Base-by-base conservation (phyloP, 1,140 invertebrate species). In the Cardiocondyla obscurior region DNA sequence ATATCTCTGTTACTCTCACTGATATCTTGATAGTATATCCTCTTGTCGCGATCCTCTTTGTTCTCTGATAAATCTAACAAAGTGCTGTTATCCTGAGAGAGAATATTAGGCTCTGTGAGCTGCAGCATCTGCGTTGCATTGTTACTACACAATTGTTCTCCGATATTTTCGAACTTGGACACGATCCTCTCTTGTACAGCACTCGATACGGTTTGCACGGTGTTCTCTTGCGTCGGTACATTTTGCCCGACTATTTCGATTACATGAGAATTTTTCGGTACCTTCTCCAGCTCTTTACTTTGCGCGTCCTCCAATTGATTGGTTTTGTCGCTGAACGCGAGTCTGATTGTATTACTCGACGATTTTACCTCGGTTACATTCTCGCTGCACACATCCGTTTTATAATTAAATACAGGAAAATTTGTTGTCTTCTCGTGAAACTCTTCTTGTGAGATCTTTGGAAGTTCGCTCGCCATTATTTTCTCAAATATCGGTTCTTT, bases 391-490 rank as follows among this genome's bases (percentile, higher is more conserved):
- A 62, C 39, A 46, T 79, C 64, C 16, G 89, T 91, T 7, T 90
- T 90, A 62, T 92, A 93, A 84, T 92, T 90, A 46, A 91, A 93
- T 5, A 92, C 77, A 5, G 92, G 90, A 86, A 92, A 91, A 44
- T 92, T 93, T 62, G 92, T 93, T 0, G 90, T 87, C 60, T 92
- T 93, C 46, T 92, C 89, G 58, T 91, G 90, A 0, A 92, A 73
- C 77, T 93, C 88, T 44, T 92, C 88, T 39, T 92, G 88, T 22
- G 90, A 90, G 39, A 92, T 89, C 36, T 87, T 81, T 0, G 92
- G 90, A 44, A 92, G 44, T 83, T 93, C 91, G 8, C 90, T 90
- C 16, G 87, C 89, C 2, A 92, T 91, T 49, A 89, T 90, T 85
- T 92, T 79, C 12, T 79, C 91, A 22, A 92, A 93, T 44, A 92